Evolutionary conservation across 2,797 vertebrate species (phyloP), one percentile per base, ranked within the genome.

Genomic region (Argentina silus): DNA sequence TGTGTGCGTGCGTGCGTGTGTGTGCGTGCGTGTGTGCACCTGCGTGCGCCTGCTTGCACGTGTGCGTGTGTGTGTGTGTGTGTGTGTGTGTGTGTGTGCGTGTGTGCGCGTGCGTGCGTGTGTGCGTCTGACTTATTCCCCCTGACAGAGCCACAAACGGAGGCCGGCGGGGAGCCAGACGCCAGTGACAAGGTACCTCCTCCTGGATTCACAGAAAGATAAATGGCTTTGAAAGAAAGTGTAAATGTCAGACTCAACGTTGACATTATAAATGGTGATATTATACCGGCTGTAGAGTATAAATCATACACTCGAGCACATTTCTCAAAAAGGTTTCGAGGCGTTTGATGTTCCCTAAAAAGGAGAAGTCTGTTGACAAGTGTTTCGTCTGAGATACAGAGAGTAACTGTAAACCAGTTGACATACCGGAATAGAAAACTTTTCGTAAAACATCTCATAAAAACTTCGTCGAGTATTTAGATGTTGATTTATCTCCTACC

Each of bases 131-230:
- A 36, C 27, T 36, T 36, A 36, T 36, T 36, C 27, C 27, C 27
- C 51, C 4, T 72, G 74, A 27, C 76, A 88, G 86, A 76, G 44
- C 62, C 61, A 75, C 75, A 79, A 53, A 71, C 5, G 21, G 27
- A 69, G 55, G 73, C 14, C 12, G 79, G 73, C 2, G 68, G 73
- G 42, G 77, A 67, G 42, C 79, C 56, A 36, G 74, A 48, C 69
- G 72, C 68, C 74, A 77, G 79, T 45, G 70, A 69, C 69, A 82
- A 82, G 81, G 82, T 85, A 75, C 23, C 19, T 50, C 44, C 72
- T 12, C 53, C 43, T 69, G 53, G 3, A 3, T 76, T 7, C 44
- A 44, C 17, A 43, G 14, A 15, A 10, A 70, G 47, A 66, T 43
- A 44, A 45, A 14, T 36, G 21, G n/a, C 27, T 50, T 36, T 70